Evolutionary conservation across 2,113 vertebrate species (phyloP), one percentile per base, ranked within the genome.

Genomic region (Lanius ludovicianus): DNA sequence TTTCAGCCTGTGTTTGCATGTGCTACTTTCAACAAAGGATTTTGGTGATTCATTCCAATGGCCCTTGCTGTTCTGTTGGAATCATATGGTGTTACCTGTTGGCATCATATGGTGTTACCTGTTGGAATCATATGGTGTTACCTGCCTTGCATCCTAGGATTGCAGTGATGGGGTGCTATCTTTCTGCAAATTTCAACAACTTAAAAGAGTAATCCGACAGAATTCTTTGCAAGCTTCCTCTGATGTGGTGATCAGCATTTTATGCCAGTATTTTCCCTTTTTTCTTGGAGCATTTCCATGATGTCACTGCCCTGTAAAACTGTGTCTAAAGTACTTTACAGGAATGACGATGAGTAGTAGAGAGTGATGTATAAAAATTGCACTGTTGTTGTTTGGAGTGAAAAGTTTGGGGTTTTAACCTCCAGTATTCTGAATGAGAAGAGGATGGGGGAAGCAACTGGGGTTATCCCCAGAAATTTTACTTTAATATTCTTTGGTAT

Each of bases 271-370:
- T 53, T 85, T 71, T 56, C 39, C 3, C 4, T 33, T 82, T 85
- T 57, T 60, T 30, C 27, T 77, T n/a, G 10, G 5, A 42, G n/a
- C 30, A 21, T 47, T 92, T 86, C 56, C 5, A 1, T 31, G 33
- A 7, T 37, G 47, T 50, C 27, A 13, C 30, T 59, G 1, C 12
- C 17, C 42, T 39, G 16, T 81, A 35, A 63, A 49, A 57, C 14
- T 4, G 2, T 10, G 31, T 44, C 49, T 42, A 1, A 77, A 57
- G 23, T 49, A 4, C 24, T 6, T 50, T 8, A 17, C 3, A 13
- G 42, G 42, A n/a, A 11, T 42, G 50, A 23, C 0, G 1, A 37
- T 63, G n/a, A 42, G 47, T 13, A 10, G 8, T 33, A 9, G 3
- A 49, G 42, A 31, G 25, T 4, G 35, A 75, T 46, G 19, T 24